Conservation (phyloP, 2,888 invertebrate genomes). For the Leucoma salicis region DNA sequence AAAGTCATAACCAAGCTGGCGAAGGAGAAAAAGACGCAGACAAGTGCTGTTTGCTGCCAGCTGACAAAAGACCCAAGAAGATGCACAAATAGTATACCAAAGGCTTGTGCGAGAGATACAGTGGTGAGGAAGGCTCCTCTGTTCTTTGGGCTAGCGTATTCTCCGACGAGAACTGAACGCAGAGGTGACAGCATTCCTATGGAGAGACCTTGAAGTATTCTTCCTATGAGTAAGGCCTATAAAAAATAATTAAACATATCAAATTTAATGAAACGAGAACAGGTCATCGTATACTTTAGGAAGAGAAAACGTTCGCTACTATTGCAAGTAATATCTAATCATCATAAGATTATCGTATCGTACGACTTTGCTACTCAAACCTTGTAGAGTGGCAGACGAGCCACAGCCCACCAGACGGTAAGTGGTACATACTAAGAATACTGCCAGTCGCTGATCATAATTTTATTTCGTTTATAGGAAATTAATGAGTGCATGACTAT, state of each 20-base stretch:
- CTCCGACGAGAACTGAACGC: conserved; percentile 75
- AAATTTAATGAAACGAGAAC: neutral
- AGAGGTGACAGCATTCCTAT: conserved; percentile 75
- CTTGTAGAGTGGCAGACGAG: too few relatives aligned
- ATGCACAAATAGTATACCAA: conserved; percentile 83
- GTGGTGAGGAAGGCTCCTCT: conserved; percentile 83
- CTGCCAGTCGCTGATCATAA: too few relatives aligned
- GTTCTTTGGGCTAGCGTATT: conserved; percentile 78
- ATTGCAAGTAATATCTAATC: too few relatives aligned
- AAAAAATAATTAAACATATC: conserved; percentile 17
- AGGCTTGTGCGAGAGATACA: conserved; percentile 78
- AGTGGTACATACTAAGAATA: too few relatives aligned
- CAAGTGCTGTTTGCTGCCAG: conserved; percentile 78
- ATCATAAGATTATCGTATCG: too few relatives aligned
- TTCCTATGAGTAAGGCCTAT: conserved; percentile 49
- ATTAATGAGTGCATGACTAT: too few relatives aligned
- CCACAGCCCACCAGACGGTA: too few relatives aligned
- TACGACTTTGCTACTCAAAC: too few relatives aligned
- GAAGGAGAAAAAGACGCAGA: conserved; percentile 68
- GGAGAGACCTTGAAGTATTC: conserved; percentile 64
- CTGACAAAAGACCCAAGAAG: conserved; percentile 79
- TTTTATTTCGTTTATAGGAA: too few relatives aligned
- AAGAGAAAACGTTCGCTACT: too few relatives aligned
- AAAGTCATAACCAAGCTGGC: conserved; percentile 62
- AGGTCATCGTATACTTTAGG: too few relatives aligned